A percentile compares a stretch with the other conserved stretches of the same genome.
These are phyloP conservation scores for Leptopilina boulardi DNA, from an alignment of 1,140 invertebrate species.

Conservation along the genomic window DNA sequence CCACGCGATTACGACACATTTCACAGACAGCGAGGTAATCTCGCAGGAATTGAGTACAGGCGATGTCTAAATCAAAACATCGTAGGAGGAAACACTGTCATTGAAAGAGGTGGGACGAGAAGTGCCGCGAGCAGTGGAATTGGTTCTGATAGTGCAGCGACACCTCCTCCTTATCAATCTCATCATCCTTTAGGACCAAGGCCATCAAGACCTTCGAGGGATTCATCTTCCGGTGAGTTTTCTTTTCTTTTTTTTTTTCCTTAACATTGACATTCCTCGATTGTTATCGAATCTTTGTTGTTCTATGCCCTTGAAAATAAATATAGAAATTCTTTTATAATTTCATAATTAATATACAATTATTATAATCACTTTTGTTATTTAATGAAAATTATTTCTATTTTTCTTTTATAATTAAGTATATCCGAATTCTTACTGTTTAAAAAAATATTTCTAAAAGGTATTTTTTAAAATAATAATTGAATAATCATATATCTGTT, in stretches of 20 bases:
- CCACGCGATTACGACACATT: slow-evolving; percentile 95
- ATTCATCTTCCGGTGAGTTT: slow-evolving; percentile 73
- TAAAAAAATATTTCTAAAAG: too few species aligned
- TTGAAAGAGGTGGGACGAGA: slow-evolving; percentile 72
- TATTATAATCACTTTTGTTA: neutral
- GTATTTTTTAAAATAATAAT: too few species aligned
- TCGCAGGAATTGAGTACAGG: slow-evolving; percentile 87
- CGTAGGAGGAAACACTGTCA: slow-evolving; percentile 76
- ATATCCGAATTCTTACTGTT: too few species aligned
- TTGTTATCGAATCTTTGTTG: neutral
- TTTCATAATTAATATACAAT: neutral
- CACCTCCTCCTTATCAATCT: slow-evolving; percentile 77
- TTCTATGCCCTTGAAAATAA: neutral
- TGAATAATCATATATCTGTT: neutral
- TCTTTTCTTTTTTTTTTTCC: neutral
- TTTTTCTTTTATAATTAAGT: too few species aligned
- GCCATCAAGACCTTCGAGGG: slow-evolving; percentile 71
- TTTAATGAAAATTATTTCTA: too few species aligned
- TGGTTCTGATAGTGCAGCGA: slow-evolving; percentile 91
- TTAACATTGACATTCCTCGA: slow-evolving; percentile 22
- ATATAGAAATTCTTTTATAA: neutral
- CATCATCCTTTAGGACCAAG: slow-evolving; percentile 69
- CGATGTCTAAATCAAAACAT: slow-evolving; percentile 85
- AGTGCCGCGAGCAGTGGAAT: slow-evolving; percentile 82
- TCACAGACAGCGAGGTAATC: slow-evolving; percentile 88